Evolutionary conservation across 2,888 invertebrate species (phyloP), one percentile per base, ranked within the genome.

Genomic region (Adineta ricciae): DNA sequence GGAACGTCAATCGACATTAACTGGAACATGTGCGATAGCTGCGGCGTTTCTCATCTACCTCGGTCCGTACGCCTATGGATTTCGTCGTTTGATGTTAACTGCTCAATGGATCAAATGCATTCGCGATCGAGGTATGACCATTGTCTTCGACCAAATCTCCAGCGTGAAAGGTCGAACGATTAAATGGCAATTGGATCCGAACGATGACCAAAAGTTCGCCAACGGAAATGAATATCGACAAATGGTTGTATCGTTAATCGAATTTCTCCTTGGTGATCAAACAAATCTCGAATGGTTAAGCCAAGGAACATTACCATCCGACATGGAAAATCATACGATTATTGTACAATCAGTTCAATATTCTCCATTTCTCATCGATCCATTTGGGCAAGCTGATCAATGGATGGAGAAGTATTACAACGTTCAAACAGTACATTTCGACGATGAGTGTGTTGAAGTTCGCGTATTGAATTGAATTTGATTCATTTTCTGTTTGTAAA

Each of bases 81-180:
- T 90, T 88, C 87, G 90, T 24, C 88, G 89, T 1, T 86, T 88
- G 83, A 90, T 90, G 89, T 87, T 90, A 82, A 90, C 90, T 7
- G 88, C 89, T 1, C 88, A 89, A 84, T 90, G 90, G 90, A 90
- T 90, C 41, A 89, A 88, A 87, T 90, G 90, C 87, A 87, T 90
- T 78, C 86, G 89, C 83, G 90, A 90, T 85, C 87, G 90, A 56
- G 90, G 90, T 49, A 88, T 90, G 24, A 90, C 89, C 2, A 87
- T 90, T 21, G 89, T 89, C 50, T 88, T 90, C 83, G 90, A 90
- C 86, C 88, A 89, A 78, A 86, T 87, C 7, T 84, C 84, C 27
- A 64, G 83, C 49, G 84, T 86, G 1, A 84, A 86, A 54, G 86
- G 86, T n/a, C 41, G 86, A 56, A 64, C 78, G 14, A 84, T 86